Conservation (phyloP, 1,140 invertebrate genomes). For the Eufriesea mexicana region DNA sequence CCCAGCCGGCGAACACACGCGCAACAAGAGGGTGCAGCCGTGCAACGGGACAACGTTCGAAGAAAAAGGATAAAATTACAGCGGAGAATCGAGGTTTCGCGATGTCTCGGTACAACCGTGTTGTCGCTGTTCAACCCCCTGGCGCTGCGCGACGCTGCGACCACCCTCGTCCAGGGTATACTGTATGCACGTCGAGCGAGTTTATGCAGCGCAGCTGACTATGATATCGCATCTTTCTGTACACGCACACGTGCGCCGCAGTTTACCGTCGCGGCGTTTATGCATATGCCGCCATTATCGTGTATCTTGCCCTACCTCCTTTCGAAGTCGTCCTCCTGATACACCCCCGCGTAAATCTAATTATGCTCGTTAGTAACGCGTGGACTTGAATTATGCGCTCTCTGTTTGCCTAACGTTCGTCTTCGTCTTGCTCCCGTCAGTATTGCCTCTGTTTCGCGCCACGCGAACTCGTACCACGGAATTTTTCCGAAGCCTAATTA, state of each 20-base stretch:
- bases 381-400: neutral
- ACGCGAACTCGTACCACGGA: too few species aligned
- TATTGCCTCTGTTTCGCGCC: too few species aligned
- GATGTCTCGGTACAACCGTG: slow-evolving; percentile 10
- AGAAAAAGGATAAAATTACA: slow-evolving; percentile 16
- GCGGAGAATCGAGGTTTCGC: slow-evolving; percentile 17
- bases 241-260: neutral
- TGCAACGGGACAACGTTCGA: neutral
- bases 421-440: neutral
- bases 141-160: neutral
- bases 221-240: slow-evolving; percentile 41
- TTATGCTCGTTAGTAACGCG: slow-evolving; percentile 7
- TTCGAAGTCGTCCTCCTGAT: slow-evolving; percentile 16
- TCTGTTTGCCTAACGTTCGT: neutral
- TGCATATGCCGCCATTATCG: slow-evolving; percentile 26
- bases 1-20: neutral
- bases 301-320: slow-evolving; percentile 1
- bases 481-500: too few species aligned
- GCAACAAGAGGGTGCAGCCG: neutral
- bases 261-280: slow-evolving; percentile 11
- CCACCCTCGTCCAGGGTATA: neutral
- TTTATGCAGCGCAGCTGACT: slow-evolving; percentile 39
- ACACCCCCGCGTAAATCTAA: slow-evolving; percentile 20
- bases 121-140: slow-evolving; percentile 9
- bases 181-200: neutral